Percentiles rank a stretch among this genome's conserved stretches.
These are phyloP conservation scores for Thereva unica DNA, from an alignment of 2,888 invertebrate species.

Conservation along the genomic window DNA sequence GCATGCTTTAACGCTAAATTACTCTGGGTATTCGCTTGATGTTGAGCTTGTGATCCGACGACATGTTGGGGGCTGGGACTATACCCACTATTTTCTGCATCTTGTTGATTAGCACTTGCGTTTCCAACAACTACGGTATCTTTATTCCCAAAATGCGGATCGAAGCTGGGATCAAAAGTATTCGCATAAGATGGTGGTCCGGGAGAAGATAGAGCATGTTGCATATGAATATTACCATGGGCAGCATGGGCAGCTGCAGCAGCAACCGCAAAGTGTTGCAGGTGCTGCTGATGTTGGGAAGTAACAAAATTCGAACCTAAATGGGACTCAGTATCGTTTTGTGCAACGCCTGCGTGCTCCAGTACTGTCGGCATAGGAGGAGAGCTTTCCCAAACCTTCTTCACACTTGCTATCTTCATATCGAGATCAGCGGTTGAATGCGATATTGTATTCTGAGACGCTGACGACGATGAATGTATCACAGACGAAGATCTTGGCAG, in stretches of 20 bases:
- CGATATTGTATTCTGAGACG: slow-evolving; percentile 73
- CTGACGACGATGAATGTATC: slow-evolving; percentile 59
- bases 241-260: slow-evolving; percentile 44
- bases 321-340: slow-evolving; percentile 43
- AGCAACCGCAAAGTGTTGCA: slow-evolving; percentile 44
- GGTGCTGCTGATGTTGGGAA: slow-evolving; percentile 49
- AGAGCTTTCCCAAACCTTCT: slow-evolving; percentile 76
- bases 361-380: slow-evolving; percentile 70
- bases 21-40: slow-evolving; percentile 53
- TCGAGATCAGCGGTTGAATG: slow-evolving; percentile 87
- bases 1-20: slow-evolving; percentile 57
- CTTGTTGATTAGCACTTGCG: slow-evolving; percentile 37
- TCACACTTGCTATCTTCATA: slow-evolving; percentile 92
- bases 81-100: slow-evolving; percentile 61
- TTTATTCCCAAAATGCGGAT: slow-evolving; percentile 54
- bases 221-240: slow-evolving; percentile 52
- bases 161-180: slow-evolving; percentile 59
- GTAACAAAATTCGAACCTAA: slow-evolving; percentile 45
- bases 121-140: slow-evolving; percentile 37
- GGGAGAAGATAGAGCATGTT: slow-evolving; percentile 56
- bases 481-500: slow-evolving; percentile 65
- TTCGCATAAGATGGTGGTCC: slow-evolving; percentile 53
- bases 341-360: slow-evolving; percentile 58
- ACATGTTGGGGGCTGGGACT: slow-evolving; percentile 60
- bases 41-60: slow-evolving; percentile 53